Conservation (phyloP, 2,888 invertebrate genomes). For the Himalopsyche japonica region DNA sequence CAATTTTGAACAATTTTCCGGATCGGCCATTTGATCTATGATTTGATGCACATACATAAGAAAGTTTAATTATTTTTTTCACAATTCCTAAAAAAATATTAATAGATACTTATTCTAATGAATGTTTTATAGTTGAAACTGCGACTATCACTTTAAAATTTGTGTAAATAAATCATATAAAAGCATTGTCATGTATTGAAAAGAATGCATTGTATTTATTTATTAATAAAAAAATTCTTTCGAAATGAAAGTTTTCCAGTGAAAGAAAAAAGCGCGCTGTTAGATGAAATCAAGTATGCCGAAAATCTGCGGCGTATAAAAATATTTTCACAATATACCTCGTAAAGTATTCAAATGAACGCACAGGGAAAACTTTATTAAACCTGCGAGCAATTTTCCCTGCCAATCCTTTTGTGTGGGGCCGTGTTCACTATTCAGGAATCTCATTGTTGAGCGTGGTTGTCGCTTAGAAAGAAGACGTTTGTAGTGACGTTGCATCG, state of each 20-base stretch:
- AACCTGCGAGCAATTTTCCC: conserved; percentile 39
- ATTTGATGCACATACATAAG: too few relatives aligned
- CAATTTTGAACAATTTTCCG: too few relatives aligned
- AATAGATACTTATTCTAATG: too few relatives aligned
- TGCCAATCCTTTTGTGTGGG: conserved; percentile 35
- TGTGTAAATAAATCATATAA: too few relatives aligned
- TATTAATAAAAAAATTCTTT: background rate
- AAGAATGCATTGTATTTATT: background rate
- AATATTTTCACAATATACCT: conserved; percentile 40
- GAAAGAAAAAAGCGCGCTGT: background rate
- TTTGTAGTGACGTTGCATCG: background rate
- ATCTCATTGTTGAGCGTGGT: conserved; percentile 34
- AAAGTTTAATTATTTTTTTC: too few relatives aligned
- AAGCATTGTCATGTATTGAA: background rate
- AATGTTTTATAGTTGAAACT: too few relatives aligned
- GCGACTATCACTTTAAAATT: too few relatives aligned
- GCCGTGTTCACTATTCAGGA: conserved; percentile 35
- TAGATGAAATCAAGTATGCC: conserved; percentile 23
- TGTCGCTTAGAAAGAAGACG: conserved; percentile 9
- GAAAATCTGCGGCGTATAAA: conserved; percentile 37
- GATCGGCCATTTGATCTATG: too few relatives aligned
- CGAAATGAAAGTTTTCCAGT: background rate
- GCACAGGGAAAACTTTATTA: conserved; percentile 40
- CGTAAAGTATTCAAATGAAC: conserved; percentile 40
- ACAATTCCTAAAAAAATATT: too few relatives aligned